Evolutionary conservation across 2,797 vertebrate species (phyloP), one percentile per base, ranked within the genome.

Genomic region (Loris lydekkerianus): DNA sequence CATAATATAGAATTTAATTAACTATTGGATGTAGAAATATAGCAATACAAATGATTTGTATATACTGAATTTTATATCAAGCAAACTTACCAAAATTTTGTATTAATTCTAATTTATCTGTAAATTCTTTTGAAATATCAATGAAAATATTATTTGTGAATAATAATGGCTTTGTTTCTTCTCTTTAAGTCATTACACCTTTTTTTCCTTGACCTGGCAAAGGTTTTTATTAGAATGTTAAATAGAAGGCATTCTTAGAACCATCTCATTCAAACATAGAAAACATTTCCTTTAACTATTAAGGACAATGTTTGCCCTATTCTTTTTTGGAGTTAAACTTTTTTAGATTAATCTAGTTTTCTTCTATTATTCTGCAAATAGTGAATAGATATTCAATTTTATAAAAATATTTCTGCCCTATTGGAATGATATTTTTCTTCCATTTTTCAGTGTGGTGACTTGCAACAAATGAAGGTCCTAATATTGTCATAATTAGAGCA

Each of bases 151-250:
- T 18, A 86, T 69, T 60, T 92, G 67, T 49, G 10, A 92, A 43
- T 60, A 77, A 63, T 15, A 14, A 78, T 21, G 61, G n/a, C 17
- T 85, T 56, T 69, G 2, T 53, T 77, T 77, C 40, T 82, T 87
- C 70, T 77, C 40, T 82, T 87, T 61, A 77, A 82, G 75, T 60
- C 77, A 81, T 43, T 70, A 86, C 40, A 10, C 5, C 7, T 87
- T 60, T 73, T 53, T 31, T 37, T 56, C 58, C n/a, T 69, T 82
- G 14, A 76, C n/a, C 25, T 6, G 17, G 60, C 76, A 76, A 82
- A 27, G 27, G 43, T 82, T 95, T 58, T 69, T 29, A 58, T 29
- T 80, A 91, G 34, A 81, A 73, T 86, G 37, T 73, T 91, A 80
- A 58, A 73, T 3, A 34, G 7, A 91, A 75, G 18, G 29, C 11